Evolutionary conservation across 2,797 vertebrate genomes (phyloP), one percentile per base, ranked within the genome.

Genomic region (Sebastolobus altivelis): DNA sequence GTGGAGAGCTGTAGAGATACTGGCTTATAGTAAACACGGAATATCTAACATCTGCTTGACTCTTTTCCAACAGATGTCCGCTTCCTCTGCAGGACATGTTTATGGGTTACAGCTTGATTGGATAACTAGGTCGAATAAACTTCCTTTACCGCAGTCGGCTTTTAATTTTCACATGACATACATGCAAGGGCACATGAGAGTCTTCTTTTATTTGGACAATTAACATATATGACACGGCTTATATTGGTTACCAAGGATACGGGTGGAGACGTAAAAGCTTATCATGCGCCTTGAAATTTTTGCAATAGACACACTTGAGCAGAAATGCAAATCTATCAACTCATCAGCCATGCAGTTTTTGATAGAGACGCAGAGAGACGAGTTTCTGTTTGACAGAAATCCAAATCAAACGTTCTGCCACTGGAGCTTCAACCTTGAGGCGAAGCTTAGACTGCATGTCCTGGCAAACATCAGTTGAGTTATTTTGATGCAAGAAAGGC

Each of bases 51-150:
- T 95, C 92, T 95, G 93, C 76, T 80, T 61, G 79, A 79, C 54
- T 90, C 73, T 73, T 68, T 78, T 58, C 83, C 65, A 86, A 89
- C 93, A 95, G 90, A 93, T 93, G 92, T 83, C 87, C 9, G 61
- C 85, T 84, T 83, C 81, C 72, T 86, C 83, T 80, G 63, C 81
- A 77, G 82, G 58, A 77, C 58, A 79, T 91, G 87, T 94, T 95
- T 92, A 92, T 85, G 86, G 89, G 86, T 91, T 91, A 87, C 73
- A 89, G 89, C 94, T 90, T 90, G 85, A 94, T 88, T 93, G 87
- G 85, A 91, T 87, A 93, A 92, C 55, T 90, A 82, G 92, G 93
- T 85, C 86, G 25, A 79, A 77, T 71, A 68, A 63, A 52, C 82
- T 58, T 67, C 69, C 25, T 68, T 72, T 27, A 35, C 59, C 2